Evolutionary conservation across 2,113 vertebrate species (phyloP), one percentile per base, ranked within the genome.

Genomic region (Vulpes lagopus): DNA sequence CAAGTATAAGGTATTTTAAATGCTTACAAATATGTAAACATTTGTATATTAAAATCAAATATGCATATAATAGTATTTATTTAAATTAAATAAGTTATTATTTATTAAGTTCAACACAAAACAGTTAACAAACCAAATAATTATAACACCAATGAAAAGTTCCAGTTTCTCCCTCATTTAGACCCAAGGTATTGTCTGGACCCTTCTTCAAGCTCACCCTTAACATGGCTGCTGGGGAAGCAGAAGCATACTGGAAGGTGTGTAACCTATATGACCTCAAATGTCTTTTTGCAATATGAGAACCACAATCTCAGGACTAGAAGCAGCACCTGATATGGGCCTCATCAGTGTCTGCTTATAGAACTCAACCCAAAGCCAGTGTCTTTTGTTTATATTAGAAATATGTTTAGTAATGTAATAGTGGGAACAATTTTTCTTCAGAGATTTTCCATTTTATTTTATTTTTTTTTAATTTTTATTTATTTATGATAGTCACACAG

Each of bases 1-100:
- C 17, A 60, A 90, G 51, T 62, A 81, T 4, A 88, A 95, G 23
- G 76, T 88, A 35, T 90, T 71, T 92, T 92, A 30, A 94, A 76
- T 67, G 17, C 20, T 86, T 74, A 79, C 9, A 84, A 79, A 43
- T 74, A 19, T n/a, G 16, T 65, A 60, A 30, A 12, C n/a, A 69
- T 60, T 78, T 83, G 32, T 64, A 55, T 65, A 27, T 38, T 55
- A 55, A 79, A 79, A 32, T 32, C 19, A 79, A 55, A 73, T 43
- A 84, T 95, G 30, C 49, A 51, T 19, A 53, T 38, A 73, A 59
- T 60, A 49, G 2, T 43, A 59, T 83, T 55, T 95, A 35, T 49
- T 94, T 83, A 82, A 89, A 81, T 78, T 90, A 88, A 57, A 23
- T n/a, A 87, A 49, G 38, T 51, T 35, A 49, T 14, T 71, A 1